A percentile compares a stretch with the other conserved stretches of the same genome.
Conservation (phyloP, 1,140 invertebrate genomes). For the Metopolophium dirhodum region DNA sequence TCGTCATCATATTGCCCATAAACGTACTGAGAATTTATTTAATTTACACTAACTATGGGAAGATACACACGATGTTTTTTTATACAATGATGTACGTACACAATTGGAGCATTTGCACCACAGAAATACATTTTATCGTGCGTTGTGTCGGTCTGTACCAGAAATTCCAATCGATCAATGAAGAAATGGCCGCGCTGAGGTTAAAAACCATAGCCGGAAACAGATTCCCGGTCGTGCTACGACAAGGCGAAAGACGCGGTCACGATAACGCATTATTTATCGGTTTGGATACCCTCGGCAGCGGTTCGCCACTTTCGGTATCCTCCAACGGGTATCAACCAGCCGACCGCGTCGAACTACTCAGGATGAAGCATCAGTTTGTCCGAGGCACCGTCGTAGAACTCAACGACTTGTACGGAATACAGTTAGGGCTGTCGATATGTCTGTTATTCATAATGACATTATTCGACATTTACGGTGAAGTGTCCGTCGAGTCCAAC, state of each 20-base stretch:
- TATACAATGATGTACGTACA: neutral
- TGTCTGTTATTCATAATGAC: neutral
- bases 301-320: neutral
- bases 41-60: neutral
- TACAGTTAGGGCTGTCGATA: neutral
- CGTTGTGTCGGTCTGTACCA: neutral
- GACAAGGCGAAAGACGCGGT: neutral
- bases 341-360: neutral
- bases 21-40: neutral
- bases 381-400: neutral
- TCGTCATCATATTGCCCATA: neutral
- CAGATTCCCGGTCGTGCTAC: neutral
- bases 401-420: neutral
- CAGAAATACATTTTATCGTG: neutral
- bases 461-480: slow-evolving; percentile 23
- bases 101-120: slow-evolving; percentile 5
- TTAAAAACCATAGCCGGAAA: neutral
- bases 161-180: slow-evolving; percentile 20
- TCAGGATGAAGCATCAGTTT: slow-evolving; percentile 29
- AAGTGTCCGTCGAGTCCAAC: neutral
- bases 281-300: neutral
- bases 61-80: neutral
- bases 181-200: neutral
- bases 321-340: no score
- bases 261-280: neutral